A percentile compares a stretch with the other conserved stretches of the same genome.
These are phyloP conservation scores for Silurus lanzhouensis DNA, from an alignment of 2,797 vertebrate genomes.

Conservation along the genomic window DNA sequence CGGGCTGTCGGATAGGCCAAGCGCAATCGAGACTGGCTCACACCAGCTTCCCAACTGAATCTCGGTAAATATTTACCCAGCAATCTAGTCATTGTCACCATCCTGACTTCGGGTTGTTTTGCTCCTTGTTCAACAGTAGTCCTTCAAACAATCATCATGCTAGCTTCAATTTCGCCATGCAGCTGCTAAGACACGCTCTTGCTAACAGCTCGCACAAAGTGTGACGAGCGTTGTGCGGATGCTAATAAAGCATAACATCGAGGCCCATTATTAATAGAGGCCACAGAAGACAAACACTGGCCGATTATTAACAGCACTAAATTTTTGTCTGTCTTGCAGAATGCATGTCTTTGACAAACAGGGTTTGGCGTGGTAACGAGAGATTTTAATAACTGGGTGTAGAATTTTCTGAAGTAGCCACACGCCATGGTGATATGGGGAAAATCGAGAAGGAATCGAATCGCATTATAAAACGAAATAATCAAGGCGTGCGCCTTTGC, in stretches of 20 bases:
- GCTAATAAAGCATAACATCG: slow-evolving; percentile 48
- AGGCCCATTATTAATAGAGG: slow-evolving; percentile 44
- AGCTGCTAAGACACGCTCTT: slow-evolving; percentile 45
- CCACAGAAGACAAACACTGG: slow-evolving; percentile 17
- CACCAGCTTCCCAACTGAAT: slow-evolving; percentile 29
- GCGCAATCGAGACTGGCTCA: slow-evolving; percentile 14
- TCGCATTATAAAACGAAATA: slow-evolving; percentile 14
- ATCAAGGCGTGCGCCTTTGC: slow-evolving; percentile 4
- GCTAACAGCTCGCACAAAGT: slow-evolving; percentile 46
- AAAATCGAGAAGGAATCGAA: slow-evolving; percentile 7
- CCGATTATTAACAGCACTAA: slow-evolving; percentile 25
- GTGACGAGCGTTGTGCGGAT: slow-evolving; percentile 42
- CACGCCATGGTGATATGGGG: slow-evolving; percentile 3
- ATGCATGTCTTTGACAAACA: slow-evolving; percentile 38
- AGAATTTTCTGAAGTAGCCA: slow-evolving; percentile 37
- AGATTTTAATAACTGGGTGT: slow-evolving; percentile 42
- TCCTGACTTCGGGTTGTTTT: slow-evolving; percentile 52
- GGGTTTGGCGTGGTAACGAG: slow-evolving; percentile 12
- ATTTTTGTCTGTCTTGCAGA: slow-evolving; percentile 32
- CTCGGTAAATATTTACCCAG: slow-evolving; percentile 56
- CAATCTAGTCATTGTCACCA: slow-evolving; percentile 54
- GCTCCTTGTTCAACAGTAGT: slow-evolving; percentile 54
- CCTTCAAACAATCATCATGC: slow-evolving; percentile 55
- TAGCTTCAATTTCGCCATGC: slow-evolving; percentile 42
- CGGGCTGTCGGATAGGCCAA: slow-evolving; percentile 22